Conservation (phyloP, 2,797 vertebrate genomes). For the Rousettus madagascariensis region DNA sequence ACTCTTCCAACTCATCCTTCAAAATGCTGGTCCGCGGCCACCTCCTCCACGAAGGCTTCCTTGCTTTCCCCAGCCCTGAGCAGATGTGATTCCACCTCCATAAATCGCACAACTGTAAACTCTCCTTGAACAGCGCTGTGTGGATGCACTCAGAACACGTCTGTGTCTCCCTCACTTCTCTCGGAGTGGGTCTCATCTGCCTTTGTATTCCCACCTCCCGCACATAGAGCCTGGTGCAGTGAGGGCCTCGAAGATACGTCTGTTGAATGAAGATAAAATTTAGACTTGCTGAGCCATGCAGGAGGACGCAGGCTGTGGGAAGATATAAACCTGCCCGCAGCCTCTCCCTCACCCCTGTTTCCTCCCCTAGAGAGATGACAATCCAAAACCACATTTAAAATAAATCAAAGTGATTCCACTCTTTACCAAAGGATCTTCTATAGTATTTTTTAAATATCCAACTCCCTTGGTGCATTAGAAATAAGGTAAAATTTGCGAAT, state of each 20-base stretch:
- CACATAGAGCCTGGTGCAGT: not conserved
- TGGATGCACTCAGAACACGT: not conserved
- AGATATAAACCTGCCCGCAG: not conserved
- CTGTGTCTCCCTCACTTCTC: not conserved
- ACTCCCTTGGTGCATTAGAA: conserved; percentile 40
- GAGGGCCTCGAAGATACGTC: not conserved
- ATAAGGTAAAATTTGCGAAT: conserved; percentile 27
- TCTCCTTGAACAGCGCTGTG: not conserved
- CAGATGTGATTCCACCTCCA: not conserved
- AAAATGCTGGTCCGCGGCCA: not conserved
- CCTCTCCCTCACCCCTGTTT: not conserved
- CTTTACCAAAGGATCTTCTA: conserved; percentile 68
- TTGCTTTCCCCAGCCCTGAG: not conserved
- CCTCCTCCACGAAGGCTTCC: not conserved
- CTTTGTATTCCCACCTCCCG: not conserved
- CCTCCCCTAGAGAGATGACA: conserved; percentile 54
- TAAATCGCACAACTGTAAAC: not conserved
- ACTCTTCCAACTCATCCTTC: not conserved
- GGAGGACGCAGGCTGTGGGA: not conserved
- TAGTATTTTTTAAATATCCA: conserved; percentile 62
- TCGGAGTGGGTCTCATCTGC: not conserved
- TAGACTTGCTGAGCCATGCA: not conserved
- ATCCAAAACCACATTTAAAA: conserved; percentile 59
- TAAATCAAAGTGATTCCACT: conserved; percentile 35
- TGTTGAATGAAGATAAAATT: not conserved